A percentile compares a stretch with the other conserved stretches of the same genome.
These are phyloP conservation scores for Hyalella azteca DNA, from an alignment of 2,888 invertebrate species.

Conservation along the genomic window DNA sequence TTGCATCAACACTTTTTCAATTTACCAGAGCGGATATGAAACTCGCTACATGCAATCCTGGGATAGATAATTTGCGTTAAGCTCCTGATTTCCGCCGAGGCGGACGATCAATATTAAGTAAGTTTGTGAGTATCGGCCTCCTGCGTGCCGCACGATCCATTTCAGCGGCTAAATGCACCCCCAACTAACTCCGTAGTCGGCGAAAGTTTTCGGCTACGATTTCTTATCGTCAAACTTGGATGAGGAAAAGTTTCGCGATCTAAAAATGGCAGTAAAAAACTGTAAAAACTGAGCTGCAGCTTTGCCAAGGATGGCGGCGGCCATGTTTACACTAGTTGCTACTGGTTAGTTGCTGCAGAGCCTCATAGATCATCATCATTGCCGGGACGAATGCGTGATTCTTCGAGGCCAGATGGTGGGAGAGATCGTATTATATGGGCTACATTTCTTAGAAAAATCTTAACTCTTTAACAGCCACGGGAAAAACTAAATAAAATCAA, in stretches of 20 bases:
- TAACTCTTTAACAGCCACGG: too few relatives aligned
- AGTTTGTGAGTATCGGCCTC: too few relatives aligned
- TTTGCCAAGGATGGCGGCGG: not conserved
- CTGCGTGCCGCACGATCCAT: not conserved
- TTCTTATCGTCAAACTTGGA: slow-evolving; percentile 26
- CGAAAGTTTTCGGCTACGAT: not conserved
- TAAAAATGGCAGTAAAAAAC: not conserved
- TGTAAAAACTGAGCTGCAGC: not conserved
- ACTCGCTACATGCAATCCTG: too few relatives aligned
- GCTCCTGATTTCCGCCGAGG: too few relatives aligned
- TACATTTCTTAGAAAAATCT: too few relatives aligned
- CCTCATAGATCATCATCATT: not conserved
- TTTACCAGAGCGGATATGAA: too few relatives aligned
- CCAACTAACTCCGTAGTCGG: not conserved
- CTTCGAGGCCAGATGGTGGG: too few relatives aligned
- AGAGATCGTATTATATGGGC: too few relatives aligned
- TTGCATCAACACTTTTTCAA: too few relatives aligned
- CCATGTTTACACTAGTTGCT: not conserved
- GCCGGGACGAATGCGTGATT: not conserved
- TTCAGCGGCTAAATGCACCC: not conserved
- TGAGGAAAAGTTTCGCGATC: not conserved
- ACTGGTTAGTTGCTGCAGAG: not conserved
- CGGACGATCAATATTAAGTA: not conserved
- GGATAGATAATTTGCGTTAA: too few relatives aligned
- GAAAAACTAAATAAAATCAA: too few relatives aligned